Base-by-base conservation (phyloP, 1,140 invertebrate species). In the Drosophila seguyi region DNA sequence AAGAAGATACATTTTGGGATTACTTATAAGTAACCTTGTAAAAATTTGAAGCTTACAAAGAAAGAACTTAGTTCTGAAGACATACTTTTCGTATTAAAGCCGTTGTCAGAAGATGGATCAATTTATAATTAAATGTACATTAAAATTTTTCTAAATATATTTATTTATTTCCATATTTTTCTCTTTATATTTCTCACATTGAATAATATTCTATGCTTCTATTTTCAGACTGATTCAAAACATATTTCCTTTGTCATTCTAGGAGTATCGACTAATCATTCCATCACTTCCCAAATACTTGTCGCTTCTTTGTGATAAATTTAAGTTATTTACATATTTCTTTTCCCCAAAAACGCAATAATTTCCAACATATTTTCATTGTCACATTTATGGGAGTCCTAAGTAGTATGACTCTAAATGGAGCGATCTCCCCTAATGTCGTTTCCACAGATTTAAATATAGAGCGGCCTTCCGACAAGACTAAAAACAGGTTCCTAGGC, bases 401-500 rank as follows among this genome's bases (percentile, higher is more conserved):
- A 42, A 68, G 65, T 31, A 83, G 74, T 74, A 79, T 56, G 50
- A 18, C 50, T 14, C 45, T 36, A 73, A 83, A 74, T 60, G 61
- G 44, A 61, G 57, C 27, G 56, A 71, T 72, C 71, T 66, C 57
- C 44, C 67, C 57, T 41, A 45, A 53, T 36, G 45, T 20, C 3
- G n/a, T 11, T n/a, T 38, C 20, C 4, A 3, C 4, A 18, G 60
- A 16, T 57, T 67, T 84, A 84, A 80, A 50, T 80, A 66, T 84
- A 84, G 81, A 85, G 80, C 48, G 71, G 60, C 56, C 80, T 83
- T 74, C 60, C 42, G 58, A 67, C 48, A 53, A 47, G 66, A 50
- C 72, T 14, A 71, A 80, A 77, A 84, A 84, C 81, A 84, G 81
- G 81, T 84, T 84, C 76, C 71, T 29, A 61, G 58, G 39, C 38